phyloP scores from a whole-genome alignment of 2,888 invertebrate species.

The Chouioia cunea region DNA sequence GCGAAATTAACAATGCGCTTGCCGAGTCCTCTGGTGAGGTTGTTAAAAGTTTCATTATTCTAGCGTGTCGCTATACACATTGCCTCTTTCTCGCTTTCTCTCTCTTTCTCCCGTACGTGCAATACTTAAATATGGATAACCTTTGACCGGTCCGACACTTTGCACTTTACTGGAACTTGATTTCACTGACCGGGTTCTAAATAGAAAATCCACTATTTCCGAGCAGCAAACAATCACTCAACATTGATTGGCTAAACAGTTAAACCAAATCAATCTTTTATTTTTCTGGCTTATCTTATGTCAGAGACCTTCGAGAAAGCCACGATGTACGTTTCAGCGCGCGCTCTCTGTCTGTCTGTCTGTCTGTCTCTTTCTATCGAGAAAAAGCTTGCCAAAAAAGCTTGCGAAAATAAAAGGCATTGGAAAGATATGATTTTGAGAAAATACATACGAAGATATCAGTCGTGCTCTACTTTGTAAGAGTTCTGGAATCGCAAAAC shows the following conservation, averaged over 20 bases:
- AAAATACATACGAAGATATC: too few relatives aligned
- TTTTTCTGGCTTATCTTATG: constrained; percentile 16
- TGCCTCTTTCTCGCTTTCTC: too few relatives aligned
- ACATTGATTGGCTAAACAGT: too few relatives aligned
- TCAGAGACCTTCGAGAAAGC: not conserved
- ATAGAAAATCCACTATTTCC: too few relatives aligned
- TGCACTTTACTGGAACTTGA: too few relatives aligned
- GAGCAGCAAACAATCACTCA: too few relatives aligned
- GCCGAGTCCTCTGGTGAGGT: too few relatives aligned
- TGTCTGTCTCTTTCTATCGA: too few relatives aligned
- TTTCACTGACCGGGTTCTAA: too few relatives aligned
- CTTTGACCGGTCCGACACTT: constrained; percentile 2
- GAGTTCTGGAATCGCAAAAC: not conserved
- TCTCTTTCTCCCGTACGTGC: not conserved
- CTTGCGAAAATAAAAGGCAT: constrained; percentile 20
- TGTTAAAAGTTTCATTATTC: too few relatives aligned
- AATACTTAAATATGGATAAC: constrained; percentile 11
- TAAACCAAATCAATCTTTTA: not conserved
- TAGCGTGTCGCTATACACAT: too few relatives aligned
- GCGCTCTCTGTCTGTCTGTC: not conserved
- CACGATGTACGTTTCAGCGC: constrained; percentile 3
- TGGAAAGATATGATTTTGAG: not conserved
- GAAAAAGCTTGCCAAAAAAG: not conserved
- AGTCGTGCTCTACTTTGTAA: constrained; percentile 9
- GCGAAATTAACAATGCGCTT: too few relatives aligned